Evolutionary conservation across 2,113 vertebrate species (phyloP).

Genomic region (Maccullochella peelii): DNA sequence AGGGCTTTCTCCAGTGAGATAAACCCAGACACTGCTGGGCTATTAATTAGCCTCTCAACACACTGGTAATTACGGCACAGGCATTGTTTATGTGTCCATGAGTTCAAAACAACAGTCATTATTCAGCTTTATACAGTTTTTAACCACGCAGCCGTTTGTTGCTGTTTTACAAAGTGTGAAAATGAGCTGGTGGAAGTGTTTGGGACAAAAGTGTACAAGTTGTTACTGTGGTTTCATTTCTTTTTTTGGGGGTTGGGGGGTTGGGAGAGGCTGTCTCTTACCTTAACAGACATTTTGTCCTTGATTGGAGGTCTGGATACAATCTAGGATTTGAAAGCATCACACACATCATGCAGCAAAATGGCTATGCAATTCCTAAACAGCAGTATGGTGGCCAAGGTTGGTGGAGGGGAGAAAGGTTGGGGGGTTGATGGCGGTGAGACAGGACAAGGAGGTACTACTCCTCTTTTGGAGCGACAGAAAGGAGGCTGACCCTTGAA

Average conservation of each 20-base stretch:
- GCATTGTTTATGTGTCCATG: constrained; percentile 41
- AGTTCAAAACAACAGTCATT: constrained; percentile 30
- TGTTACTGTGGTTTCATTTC: background rate
- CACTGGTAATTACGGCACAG: constrained; percentile 65
- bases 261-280: constrained; percentile 67
- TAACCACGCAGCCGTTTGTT: background rate
- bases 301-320: constrained; percentile 83
- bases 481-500: no score
- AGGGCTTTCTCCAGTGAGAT: constrained; percentile 11
- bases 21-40: constrained; percentile 25
- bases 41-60: constrained; percentile 53
- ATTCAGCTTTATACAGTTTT: background rate
- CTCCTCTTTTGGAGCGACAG: background rate
- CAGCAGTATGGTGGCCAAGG: constrained; percentile 41
- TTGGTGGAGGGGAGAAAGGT: background rate
- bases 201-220: background rate
- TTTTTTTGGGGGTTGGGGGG: background rate
- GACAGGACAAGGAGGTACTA: background rate
- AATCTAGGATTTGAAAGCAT: constrained; percentile 86
- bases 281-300: constrained; percentile 83
- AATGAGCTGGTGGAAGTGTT: background rate
- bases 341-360: constrained; percentile 81
- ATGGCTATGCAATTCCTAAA: constrained; percentile 31
- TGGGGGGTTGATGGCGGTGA: background rate
- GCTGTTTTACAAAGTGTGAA: background rate